Evolutionary conservation across 2,797 vertebrate species (phyloP).

Genomic region (Pseudocheirus occidentalis): DNA sequence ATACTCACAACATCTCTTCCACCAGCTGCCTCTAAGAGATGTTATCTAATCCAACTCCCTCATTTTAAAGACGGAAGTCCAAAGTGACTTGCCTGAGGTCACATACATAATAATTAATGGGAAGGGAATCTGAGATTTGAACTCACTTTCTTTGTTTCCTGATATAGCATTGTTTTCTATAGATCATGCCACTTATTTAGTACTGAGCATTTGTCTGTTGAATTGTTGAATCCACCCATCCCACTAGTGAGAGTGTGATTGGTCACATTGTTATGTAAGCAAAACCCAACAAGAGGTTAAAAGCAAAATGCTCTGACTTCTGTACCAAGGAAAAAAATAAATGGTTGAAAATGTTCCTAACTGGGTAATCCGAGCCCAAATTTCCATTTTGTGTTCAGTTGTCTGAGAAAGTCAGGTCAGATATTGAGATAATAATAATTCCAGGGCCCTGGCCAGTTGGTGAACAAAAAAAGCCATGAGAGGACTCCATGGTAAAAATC

Average conservation of each 20-base stretch:
- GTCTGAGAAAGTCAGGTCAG: not conserved
- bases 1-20: not conserved
- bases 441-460: not conserved
- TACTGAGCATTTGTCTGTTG: not conserved
- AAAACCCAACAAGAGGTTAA: not conserved
- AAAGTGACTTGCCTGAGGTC: not conserved
- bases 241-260: not conserved
- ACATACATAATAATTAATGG: not conserved
- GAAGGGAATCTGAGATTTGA: not conserved
- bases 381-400: not conserved
- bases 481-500: not conserved
- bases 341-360: not conserved
- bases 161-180: not conserved
- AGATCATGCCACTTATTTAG: not conserved
- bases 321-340: not conserved
- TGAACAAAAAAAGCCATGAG: not conserved
- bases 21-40: not conserved
- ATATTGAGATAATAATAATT: not conserved
- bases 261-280: not conserved
- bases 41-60: not conserved
- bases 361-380: not conserved
- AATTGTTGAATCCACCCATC: not conserved
- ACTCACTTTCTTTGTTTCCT: not conserved
- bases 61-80: not conserved
- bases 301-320: not conserved